These are phyloP conservation scores for Danio jaintianensis DNA, from an alignment of 2,797 vertebrate species.

Conservation along the genomic window DNA sequence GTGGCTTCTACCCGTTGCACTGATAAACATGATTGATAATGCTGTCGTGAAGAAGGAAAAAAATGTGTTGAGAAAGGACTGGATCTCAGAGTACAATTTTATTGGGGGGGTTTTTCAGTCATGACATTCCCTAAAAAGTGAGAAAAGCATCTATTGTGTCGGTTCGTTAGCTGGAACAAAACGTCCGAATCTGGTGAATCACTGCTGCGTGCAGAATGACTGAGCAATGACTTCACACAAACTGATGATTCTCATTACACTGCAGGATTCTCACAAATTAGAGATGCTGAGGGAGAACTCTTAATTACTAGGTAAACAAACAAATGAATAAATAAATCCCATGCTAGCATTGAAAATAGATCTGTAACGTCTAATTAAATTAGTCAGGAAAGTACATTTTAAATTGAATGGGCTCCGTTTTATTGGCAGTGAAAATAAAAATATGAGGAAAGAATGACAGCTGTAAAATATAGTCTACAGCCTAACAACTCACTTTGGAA, in stretches of 20 bases:
- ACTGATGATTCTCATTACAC: conserved; percentile 27
- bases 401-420: conserved; percentile 47
- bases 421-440: conserved; percentile 1
- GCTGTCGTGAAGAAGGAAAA: neutral
- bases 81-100: neutral
- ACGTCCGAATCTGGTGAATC: neutral
- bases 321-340: neutral
- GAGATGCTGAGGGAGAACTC: conserved; percentile 19
- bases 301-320: neutral
- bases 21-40: conserved; percentile 27
- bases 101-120: no score
- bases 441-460: neutral
- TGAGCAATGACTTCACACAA: conserved; percentile 10
- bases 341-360: neutral
- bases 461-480: neutral
- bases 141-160: conserved; percentile 47
- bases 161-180: conserved; percentile 50
- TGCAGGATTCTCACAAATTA: conserved; percentile 39
- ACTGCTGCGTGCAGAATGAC: conserved; percentile 18
- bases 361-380: neutral
- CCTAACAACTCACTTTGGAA: neutral
- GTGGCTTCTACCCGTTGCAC: neutral
- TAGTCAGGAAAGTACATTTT: conserved; percentile 2
- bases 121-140: conserved; percentile 37
- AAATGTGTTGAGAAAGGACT: neutral